These are phyloP conservation scores for Leucophenga maculata DNA, from an alignment of 2,888 invertebrate species.

Conservation along the genomic window DNA sequence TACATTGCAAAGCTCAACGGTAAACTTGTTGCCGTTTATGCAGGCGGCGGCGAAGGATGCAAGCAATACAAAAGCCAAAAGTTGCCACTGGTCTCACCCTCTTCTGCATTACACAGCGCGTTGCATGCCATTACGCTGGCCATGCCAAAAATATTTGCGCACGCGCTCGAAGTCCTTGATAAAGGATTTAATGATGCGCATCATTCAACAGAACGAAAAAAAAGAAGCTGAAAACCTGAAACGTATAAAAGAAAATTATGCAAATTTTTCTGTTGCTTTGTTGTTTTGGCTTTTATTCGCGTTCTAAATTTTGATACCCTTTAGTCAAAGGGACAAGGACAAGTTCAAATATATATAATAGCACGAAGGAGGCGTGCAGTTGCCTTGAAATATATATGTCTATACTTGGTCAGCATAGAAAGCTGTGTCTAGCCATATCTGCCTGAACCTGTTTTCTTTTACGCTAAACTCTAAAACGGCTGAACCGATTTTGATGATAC, in stretches of 20 bases:
- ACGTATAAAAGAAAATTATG: slow-evolving; percentile 53
- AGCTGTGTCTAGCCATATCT: too few species aligned
- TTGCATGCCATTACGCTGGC: not conserved
- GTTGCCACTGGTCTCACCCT: not conserved
- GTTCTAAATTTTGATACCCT: too few species aligned
- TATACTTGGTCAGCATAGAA: too few species aligned
- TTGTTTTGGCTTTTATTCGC: too few species aligned
- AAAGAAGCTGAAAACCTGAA: slow-evolving; percentile 25
- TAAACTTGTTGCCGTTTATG: slow-evolving; percentile 52
- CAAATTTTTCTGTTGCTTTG: slow-evolving; percentile 38
- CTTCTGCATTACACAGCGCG: not conserved
- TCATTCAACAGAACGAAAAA: slow-evolving; percentile 13
- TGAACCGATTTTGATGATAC: too few species aligned
- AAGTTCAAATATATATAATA: too few species aligned
- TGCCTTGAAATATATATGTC: too few species aligned
- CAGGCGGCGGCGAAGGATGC: not conserved
- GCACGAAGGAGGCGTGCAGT: too few species aligned
- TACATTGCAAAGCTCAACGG: slow-evolving; percentile 42
- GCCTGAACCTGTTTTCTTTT: too few species aligned
- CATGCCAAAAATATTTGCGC: slow-evolving; percentile 35
- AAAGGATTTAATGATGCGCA: slow-evolving; percentile 47
- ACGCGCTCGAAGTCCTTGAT: slow-evolving; percentile 51
- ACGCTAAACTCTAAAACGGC: too few species aligned
- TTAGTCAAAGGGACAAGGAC: too few species aligned
- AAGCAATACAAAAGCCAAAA: not conserved